Evolutionary conservation across 2,888 invertebrate species (phyloP), one percentile per base, ranked within the genome.

Genomic region (Ramazzottius varieornatus): DNA sequence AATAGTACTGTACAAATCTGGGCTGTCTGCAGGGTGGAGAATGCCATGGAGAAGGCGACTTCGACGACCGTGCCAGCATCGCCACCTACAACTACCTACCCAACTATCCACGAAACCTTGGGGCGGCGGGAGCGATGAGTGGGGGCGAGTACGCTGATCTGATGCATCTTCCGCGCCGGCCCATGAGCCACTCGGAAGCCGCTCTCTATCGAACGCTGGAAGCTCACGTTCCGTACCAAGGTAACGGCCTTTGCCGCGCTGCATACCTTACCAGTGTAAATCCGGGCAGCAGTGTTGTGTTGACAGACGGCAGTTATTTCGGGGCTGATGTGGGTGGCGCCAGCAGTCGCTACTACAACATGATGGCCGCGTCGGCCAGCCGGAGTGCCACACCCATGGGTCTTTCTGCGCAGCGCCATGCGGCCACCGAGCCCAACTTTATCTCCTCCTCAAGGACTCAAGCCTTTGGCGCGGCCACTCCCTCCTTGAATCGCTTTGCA

Each of bases 371-470:
- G n/a, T 54, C 20, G 16, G 29, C 54, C 29, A 24, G n/a, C 54
- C 54, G 54, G 8, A 54, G n/a, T 29, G n/a, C 54, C 4, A 16
- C 29, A 4, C 54, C 54, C 8, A 8, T 54, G 13, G 54, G 54
- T 54, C 54, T 54, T 16, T 16, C 54, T 20, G 40, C 13, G 13
- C 40, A 40, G 29, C 54, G 24, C 54, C 54, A 54, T 24, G 54
- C 54, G 16, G 13, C 29, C 13, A 54, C 54, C 54, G 54, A 54
- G 54, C 54, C 54, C 54, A 54, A 54, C 54, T 54, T 54, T 24
- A 54, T 16, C 4, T 8, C 40, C 8, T n/a, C n/a, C n/a, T n/a
- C n/a, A n/a, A n/a, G n/a, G n/a, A n/a, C n/a, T n/a, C n/a, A n/a
- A n/a, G n/a, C n/a, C n/a, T n/a, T n/a, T n/a, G n/a, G 8, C 40